Evolutionary conservation across 2,113 vertebrate species (phyloP).

Genomic region (Ceyx margarethae): DNA sequence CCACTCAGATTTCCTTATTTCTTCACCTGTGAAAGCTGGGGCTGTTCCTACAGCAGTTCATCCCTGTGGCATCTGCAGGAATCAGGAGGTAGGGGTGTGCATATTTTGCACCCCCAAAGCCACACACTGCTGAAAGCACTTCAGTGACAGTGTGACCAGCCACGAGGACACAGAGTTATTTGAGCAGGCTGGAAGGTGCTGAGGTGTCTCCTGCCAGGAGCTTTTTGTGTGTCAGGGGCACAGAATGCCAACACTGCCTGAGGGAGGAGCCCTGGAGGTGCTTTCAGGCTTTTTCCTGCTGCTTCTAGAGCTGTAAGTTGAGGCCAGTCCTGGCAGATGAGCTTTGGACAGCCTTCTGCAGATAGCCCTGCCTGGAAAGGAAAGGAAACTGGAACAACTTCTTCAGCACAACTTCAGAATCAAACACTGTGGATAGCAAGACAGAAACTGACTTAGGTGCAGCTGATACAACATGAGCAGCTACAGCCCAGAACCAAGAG

Average conservation of each 20-base stretch:
- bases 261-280: background rate
- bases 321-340: background rate
- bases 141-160: background rate
- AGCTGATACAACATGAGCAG: background rate
- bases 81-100: accelerated
- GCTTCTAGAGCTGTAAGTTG: background rate
- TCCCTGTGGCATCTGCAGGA: background rate
- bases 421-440: background rate
- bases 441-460: background rate
- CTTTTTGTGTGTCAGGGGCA: background rate
- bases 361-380: background rate
- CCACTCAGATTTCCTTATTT: background rate
- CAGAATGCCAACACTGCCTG: background rate
- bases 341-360: background rate
- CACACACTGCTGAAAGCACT: background rate
- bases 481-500: background rate
- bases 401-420: background rate
- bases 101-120: background rate
- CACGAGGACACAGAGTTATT: background rate
- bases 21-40: background rate
- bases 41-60: background rate
- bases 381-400: background rate
- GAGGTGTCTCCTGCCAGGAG: background rate
- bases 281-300: background rate
- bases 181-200: background rate